Evolutionary conservation across 2,888 invertebrate genomes (phyloP).

Genomic region (Agonopterix arenella): DNA sequence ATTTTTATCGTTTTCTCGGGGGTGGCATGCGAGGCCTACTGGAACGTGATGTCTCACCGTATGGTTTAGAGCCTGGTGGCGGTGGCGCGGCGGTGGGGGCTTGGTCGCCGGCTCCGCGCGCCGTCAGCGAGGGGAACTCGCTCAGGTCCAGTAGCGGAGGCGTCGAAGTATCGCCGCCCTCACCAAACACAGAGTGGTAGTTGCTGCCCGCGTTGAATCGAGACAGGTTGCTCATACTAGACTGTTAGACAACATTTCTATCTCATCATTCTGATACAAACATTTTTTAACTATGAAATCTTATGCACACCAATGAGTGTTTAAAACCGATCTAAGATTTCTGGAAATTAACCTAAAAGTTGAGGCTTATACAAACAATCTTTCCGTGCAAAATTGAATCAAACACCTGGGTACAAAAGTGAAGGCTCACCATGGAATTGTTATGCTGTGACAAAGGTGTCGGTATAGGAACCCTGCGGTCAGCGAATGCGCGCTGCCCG

Average conservation of each 20-base stretch:
- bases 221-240: constrained; percentile 79
- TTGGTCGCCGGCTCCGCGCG: constrained; percentile 88
- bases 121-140: constrained; percentile 95
- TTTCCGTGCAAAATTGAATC: too few relatives aligned
- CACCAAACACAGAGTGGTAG: constrained; percentile 90
- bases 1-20: too few relatives aligned
- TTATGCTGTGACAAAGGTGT: constrained; percentile 73
- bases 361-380: too few relatives aligned
- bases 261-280: too few relatives aligned
- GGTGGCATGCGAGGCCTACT: too few relatives aligned
- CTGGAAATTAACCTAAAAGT: too few relatives aligned
- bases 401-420: too few relatives aligned
- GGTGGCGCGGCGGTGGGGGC: constrained; percentile 89
- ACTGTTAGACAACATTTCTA: constrained; percentile 39
- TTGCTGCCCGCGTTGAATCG: constrained; percentile 80
- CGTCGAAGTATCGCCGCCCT: constrained; percentile 85
- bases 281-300: too few relatives aligned
- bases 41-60: constrained; percentile 81
- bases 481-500: constrained; percentile 87
- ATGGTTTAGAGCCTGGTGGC: constrained; percentile 94
- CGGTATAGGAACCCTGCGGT: constrained; percentile 83
- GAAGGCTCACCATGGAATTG: constrained; percentile 64
- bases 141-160: constrained; percentile 93
- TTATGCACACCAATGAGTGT: too few relatives aligned
- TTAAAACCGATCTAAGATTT: too few relatives aligned